Conservation (phyloP, 1,140 invertebrate genomes). For the Macrotrachela quadricornifera region DNA sequence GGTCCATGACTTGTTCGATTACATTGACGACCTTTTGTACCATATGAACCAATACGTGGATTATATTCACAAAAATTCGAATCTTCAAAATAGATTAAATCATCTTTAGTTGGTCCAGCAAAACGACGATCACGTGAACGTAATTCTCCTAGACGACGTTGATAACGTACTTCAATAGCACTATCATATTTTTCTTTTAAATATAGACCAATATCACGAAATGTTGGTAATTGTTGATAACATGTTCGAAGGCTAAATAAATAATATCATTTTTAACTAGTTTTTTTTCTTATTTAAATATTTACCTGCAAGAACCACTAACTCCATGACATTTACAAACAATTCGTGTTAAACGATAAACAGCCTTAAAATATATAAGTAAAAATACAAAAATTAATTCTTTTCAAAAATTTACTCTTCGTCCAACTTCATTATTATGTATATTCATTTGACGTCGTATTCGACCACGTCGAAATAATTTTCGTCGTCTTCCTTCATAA, state of each 20-base stretch:
- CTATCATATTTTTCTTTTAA: constrained; percentile 67
- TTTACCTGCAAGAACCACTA: constrained; percentile 51
- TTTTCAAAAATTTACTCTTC: constrained; percentile 32
- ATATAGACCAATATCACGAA: constrained; percentile 68
- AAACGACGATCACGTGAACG: constrained; percentile 39
- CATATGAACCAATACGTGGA: constrained; percentile 25
- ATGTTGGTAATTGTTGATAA: constrained; percentile 70
- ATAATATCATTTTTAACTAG: too few relatives aligned
- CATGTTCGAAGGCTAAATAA: constrained; percentile 52
- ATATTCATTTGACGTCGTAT: constrained; percentile 68
- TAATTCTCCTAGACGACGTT: constrained; percentile 36
- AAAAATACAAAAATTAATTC: too few relatives aligned
- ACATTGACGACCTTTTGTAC: constrained; percentile 30
- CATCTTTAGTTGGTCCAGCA: constrained; percentile 47
- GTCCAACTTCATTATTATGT: constrained; percentile 77
- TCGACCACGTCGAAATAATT: constrained; percentile 36
- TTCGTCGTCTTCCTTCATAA: too few relatives aligned
- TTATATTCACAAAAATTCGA: constrained; percentile 80
- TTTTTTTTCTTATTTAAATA: too few relatives aligned
- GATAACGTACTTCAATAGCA: constrained; percentile 67
- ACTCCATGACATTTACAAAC: constrained; percentile 86
- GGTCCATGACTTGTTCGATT: constrained; percentile 26
- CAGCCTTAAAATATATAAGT: too few relatives aligned
- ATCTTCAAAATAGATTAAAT: constrained; percentile 63
- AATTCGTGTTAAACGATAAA: constrained; percentile 62